A percentile compares a stretch with the other conserved stretches of the same genome.
Evolutionary conservation across 2,113 vertebrate genomes (phyloP).

Genomic region (Cottus gobio): DNA sequence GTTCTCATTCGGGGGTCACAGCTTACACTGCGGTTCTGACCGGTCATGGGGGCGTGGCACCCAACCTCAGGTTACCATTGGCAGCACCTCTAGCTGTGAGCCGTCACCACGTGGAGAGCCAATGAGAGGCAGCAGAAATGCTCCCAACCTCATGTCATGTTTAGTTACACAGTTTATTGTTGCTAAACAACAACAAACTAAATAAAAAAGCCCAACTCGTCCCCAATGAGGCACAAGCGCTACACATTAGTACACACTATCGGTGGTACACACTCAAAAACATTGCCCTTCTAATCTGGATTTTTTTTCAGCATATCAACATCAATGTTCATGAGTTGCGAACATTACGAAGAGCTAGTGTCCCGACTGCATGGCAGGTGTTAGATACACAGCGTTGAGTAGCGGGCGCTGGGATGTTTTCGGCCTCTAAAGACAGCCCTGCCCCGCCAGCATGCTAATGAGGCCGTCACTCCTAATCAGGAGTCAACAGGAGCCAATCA

Average conservation of each 20-base stretch:
- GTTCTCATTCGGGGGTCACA: too few relatives aligned
- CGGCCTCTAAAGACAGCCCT: conserved; percentile 47
- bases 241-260: not conserved
- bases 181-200: not conserved
- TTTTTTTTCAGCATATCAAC: not conserved
- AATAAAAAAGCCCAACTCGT: not conserved
- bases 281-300: not conserved
- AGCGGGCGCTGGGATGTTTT: conserved; percentile 32
- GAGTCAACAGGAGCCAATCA: conserved; percentile 84
- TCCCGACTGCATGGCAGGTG: conserved; percentile 16
- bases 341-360: not conserved
- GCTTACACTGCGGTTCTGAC: too few relatives aligned
- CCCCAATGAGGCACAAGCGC: not conserved
- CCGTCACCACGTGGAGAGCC: too few relatives aligned
- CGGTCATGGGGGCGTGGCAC: too few relatives aligned
- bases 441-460: conserved; percentile 70
- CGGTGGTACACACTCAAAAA: not conserved
- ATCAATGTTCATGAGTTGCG: not conserved
- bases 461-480: conserved; percentile 76
- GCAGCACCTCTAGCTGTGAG: too few relatives aligned
- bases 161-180: not conserved
- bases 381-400: conserved; percentile 12
- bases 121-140: not conserved
- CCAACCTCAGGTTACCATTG: too few relatives aligned
- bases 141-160: not conserved